Conservation (phyloP, 92 coral and sea anemone species). For the Epizoanthus stellaris region DNA sequence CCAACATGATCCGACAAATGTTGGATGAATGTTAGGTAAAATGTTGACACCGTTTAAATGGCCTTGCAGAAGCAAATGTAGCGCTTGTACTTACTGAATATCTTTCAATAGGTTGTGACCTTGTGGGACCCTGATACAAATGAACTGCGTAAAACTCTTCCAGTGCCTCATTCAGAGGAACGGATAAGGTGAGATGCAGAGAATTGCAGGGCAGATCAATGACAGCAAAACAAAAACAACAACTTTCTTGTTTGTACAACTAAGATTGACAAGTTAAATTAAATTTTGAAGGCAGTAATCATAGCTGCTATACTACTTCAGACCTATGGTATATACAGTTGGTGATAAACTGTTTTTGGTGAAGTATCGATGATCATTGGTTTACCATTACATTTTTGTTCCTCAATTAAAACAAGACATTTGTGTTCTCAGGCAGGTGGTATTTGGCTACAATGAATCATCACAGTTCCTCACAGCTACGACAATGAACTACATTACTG, state of each 20-base stretch:
- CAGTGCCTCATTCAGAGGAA: slow-evolving; percentile 80
- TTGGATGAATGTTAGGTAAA: neutral
- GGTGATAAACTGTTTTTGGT: too few relatives aligned
- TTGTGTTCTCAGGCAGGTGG: neutral
- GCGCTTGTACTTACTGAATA: neutral
- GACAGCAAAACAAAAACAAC: too few relatives aligned
- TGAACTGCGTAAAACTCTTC: slow-evolving; percentile 78
- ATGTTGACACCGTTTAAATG: neutral
- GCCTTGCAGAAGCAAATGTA: neutral
- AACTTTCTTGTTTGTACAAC: too few relatives aligned
- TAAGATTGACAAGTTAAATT: too few relatives aligned
- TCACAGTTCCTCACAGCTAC: slow-evolving; percentile 25
- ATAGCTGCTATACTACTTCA: too few relatives aligned
- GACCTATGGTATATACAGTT: too few relatives aligned
- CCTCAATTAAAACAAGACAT: neutral
- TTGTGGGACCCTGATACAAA: slow-evolving; percentile 89
- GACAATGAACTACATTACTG: slow-evolving; percentile 18
- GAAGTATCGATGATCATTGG: too few relatives aligned
- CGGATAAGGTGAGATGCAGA: slow-evolving; percentile 66
- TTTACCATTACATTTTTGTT: neutral
- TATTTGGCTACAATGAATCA: slow-evolving; percentile 3
- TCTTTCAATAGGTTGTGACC: slow-evolving; percentile 69
- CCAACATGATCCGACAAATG: neutral
- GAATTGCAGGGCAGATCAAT: too few relatives aligned
- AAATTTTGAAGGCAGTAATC: too few relatives aligned